Percentiles rank a stretch among this genome's conserved stretches.
Conservation (phyloP, 35 echinoderm and acorn worm genomes). For the Ophiothrix spiculata region DNA sequence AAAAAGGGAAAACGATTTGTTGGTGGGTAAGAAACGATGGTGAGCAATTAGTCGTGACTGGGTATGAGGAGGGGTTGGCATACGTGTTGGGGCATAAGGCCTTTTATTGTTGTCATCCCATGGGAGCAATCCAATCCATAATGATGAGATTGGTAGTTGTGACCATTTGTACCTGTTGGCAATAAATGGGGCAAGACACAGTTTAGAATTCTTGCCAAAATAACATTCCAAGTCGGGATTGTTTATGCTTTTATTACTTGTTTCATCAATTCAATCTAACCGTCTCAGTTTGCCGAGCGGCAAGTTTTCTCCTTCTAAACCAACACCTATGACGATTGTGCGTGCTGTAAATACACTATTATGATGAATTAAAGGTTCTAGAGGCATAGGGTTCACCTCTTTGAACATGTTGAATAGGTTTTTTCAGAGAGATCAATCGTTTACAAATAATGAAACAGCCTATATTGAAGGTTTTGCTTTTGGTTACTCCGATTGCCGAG, state of each 20-base stretch:
- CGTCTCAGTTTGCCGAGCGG: not conserved
- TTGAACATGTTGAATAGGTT: conserved; percentile 2
- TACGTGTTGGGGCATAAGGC: not conserved
- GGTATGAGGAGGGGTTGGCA: not conserved
- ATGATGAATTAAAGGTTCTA: conserved; percentile 7
- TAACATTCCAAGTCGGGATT: not conserved
- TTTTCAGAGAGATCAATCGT: conserved; percentile 6
- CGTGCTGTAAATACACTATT: conserved; percentile 1
- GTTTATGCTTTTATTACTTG: conserved; percentile 5
- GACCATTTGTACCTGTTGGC: not conserved
- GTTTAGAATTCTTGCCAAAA: conserved; percentile 6
- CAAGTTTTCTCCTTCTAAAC: not conserved
- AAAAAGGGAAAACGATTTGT: not conserved
- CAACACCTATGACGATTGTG: conserved; percentile 14
- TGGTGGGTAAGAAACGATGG: not conserved
- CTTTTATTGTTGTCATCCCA: not conserved
- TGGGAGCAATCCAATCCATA: not conserved
- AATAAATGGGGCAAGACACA: conserved; percentile 11
- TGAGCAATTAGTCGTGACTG: not conserved
- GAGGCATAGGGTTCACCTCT: conserved; percentile 10
- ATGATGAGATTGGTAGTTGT: not conserved
- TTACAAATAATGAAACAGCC: conserved; percentile 7
- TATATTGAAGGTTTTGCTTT: not conserved
- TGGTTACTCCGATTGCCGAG: not conserved
- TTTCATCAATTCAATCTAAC: conserved; percentile 7